Percentiles rank a stretch among this genome's conserved stretches.
Evolutionary conservation across 2,888 invertebrate species (phyloP).

Genomic region (Mimas tiliae): DNA sequence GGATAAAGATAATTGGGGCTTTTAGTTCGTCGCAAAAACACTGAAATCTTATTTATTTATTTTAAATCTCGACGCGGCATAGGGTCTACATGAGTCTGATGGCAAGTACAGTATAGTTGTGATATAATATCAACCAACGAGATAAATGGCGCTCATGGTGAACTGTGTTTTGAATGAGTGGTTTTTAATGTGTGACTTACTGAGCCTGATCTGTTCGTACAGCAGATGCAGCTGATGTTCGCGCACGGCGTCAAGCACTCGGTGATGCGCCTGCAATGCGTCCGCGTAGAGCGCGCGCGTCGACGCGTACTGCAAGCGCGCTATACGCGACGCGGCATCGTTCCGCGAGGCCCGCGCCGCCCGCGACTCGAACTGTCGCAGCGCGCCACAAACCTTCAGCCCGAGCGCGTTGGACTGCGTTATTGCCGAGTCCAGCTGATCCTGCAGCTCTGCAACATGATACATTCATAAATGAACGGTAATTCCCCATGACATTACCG

Average conservation of each 20-base stretch:
- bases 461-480: neutral
- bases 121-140: too few relatives aligned
- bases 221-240: conserved; percentile 81
- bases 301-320: conserved; percentile 76
- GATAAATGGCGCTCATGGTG: too few relatives aligned
- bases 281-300: conserved; percentile 75
- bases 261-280: conserved; percentile 80
- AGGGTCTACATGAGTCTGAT: too few relatives aligned
- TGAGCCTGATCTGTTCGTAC: conserved; percentile 83
- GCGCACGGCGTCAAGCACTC: conserved; percentile 78
- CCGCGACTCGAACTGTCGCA: conserved; percentile 76
- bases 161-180: too few relatives aligned
- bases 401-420: conserved; percentile 81
- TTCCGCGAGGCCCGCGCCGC: conserved; percentile 57
- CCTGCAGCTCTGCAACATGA: conserved; percentile 80
- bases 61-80: too few relatives aligned
- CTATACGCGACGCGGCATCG: conserved; percentile 71
- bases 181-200: conserved; percentile 62
- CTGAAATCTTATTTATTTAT: too few relatives aligned
- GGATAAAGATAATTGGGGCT: too few relatives aligned
- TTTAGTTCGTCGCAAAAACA: too few relatives aligned
- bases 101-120: too few relatives aligned
- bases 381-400: conserved; percentile 79
- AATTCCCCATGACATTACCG: too few relatives aligned
- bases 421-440: conserved; percentile 85